Percentiles rank a stretch among this genome's conserved stretches.
Conservation (phyloP, 1,140 invertebrate species). For the Drosophila bipectinata region DNA sequence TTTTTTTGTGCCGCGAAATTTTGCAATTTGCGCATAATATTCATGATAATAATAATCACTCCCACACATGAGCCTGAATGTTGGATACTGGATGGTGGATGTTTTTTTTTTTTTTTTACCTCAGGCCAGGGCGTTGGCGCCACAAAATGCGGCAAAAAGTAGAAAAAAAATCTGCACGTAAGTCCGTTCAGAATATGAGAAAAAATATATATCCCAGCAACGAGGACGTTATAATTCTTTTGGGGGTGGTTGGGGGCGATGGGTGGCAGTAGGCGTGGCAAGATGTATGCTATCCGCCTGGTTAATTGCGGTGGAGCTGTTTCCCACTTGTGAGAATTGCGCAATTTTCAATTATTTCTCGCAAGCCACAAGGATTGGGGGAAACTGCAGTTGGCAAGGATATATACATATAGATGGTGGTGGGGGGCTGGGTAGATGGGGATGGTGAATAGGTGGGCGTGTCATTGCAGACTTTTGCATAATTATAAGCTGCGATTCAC, state of each 20-base stretch:
- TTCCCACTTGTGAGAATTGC: constrained; percentile 81
- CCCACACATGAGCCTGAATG: constrained; percentile 24
- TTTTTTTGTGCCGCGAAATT: constrained; percentile 58
- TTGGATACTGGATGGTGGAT: not conserved
- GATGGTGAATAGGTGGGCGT: constrained; percentile 29
- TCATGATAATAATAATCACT: constrained; percentile 77
- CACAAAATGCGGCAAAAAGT: constrained; percentile 34
- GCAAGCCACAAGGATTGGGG: constrained; percentile 25
- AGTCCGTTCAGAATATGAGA: constrained; percentile 6
- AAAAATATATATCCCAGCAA: constrained; percentile 8
- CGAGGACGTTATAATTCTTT: constrained; percentile 40
- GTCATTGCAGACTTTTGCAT: constrained; percentile 56
- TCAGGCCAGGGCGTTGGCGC: constrained; percentile 72
- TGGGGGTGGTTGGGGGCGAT: constrained; percentile 27
- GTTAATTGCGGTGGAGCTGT: constrained; percentile 75
- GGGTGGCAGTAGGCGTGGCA: constrained; percentile 43
- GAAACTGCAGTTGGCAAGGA: constrained; percentile 2
- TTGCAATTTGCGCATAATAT: constrained; percentile 80
- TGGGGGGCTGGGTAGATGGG: not conserved
- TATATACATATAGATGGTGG: not conserved
- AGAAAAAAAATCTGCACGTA: constrained; percentile 22
- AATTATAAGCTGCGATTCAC: constrained; percentile 78
- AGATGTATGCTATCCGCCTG: constrained; percentile 56
- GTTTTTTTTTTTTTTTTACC: constrained; percentile 25
- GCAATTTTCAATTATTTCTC: constrained; percentile 80